These are phyloP conservation scores for Rattus rattus DNA, from an alignment of 2,113 vertebrate species.

Conservation along the genomic window DNA sequence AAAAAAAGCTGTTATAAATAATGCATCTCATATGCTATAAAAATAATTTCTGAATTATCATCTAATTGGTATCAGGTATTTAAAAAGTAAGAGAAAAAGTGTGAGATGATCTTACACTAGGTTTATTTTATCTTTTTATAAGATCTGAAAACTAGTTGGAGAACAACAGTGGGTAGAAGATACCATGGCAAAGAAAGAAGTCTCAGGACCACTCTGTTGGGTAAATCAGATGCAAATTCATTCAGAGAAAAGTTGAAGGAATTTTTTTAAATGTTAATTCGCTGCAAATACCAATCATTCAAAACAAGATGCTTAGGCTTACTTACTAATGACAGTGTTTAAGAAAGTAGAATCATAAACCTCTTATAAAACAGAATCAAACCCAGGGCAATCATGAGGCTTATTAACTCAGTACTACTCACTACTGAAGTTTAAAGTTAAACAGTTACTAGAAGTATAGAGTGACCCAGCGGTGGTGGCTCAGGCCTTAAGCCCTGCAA, in stretches of 20 bases:
- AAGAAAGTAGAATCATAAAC: not conserved
- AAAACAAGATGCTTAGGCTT: not conserved
- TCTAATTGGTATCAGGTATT: not conserved
- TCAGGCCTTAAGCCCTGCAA: too few relatives aligned
- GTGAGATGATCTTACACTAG: not conserved
- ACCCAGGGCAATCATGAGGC: not conserved
- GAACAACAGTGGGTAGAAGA: not conserved
- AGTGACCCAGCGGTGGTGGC: too few relatives aligned
- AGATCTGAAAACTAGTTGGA: not conserved
- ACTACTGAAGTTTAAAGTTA: not conserved
- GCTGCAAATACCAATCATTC: not conserved
- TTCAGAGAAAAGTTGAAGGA: not conserved
- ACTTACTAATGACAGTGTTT: not conserved
- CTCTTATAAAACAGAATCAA: conserved; percentile 18
- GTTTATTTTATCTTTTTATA: conserved; percentile 23
- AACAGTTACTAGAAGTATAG: not conserved
- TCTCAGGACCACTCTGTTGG: not conserved
- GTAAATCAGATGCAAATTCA: not conserved
- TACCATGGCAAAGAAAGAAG: not conserved
- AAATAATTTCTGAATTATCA: conserved; percentile 25
- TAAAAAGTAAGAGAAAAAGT: not conserved
- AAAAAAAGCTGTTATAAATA: not conserved
- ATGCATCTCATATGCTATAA: not conserved
- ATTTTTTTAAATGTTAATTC: not conserved
- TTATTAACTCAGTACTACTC: not conserved